Conservation (phyloP, 2,113 vertebrate species). For the Ursus arctos region DNA sequence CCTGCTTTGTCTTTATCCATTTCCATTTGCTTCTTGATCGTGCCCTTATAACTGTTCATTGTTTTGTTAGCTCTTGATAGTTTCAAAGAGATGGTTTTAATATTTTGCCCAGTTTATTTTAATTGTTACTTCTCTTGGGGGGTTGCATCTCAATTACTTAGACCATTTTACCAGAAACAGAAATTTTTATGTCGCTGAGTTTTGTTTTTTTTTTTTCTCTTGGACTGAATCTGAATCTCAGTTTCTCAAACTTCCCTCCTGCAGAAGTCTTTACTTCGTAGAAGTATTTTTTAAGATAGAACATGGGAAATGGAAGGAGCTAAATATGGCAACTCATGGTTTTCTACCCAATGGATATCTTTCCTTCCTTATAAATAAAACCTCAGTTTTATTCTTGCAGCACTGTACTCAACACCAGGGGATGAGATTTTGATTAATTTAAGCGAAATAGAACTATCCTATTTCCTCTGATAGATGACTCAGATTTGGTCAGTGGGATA, state of each 20-base stretch:
- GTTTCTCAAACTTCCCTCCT: neutral
- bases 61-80: neutral
- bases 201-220: neutral
- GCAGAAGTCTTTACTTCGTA: neutral
- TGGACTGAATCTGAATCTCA: neutral
- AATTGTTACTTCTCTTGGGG: neutral
- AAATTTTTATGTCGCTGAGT: neutral
- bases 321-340: neutral
- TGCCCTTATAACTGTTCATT: neutral
- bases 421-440: slow-evolving; percentile 36
- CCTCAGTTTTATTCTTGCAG: neutral
- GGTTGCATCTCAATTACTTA: slow-evolving; percentile 4
- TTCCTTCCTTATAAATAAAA: slow-evolving; percentile 13
- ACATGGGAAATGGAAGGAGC: neutral
- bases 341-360: neutral
- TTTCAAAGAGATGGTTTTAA: neutral
- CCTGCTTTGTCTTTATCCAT: neutral
- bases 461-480: neutral
- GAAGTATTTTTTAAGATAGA: neutral
- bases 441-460: neutral
- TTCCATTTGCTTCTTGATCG: neutral
- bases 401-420: neutral
- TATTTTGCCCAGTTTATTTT: neutral
- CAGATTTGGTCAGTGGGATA: neutral
- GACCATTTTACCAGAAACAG: neutral